Base-by-base conservation (phyloP, 2,797 vertebrate species). In the Ataeniobius toweri region DNA sequence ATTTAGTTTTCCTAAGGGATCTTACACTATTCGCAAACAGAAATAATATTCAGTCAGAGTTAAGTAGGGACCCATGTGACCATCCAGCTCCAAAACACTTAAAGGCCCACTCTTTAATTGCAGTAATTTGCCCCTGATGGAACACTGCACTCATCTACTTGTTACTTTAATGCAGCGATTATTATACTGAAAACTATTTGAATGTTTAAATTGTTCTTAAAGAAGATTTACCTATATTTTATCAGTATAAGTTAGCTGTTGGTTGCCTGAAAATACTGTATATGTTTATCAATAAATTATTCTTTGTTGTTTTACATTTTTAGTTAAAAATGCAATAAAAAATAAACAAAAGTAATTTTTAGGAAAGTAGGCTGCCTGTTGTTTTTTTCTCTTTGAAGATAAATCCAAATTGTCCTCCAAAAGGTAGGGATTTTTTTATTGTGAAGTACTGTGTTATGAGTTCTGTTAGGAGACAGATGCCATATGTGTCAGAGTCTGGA, bases 1-100 rank as follows among this genome's bases (percentile, higher is more conserved):
- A 81, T 90, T 89, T 59, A 87, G 86, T 89, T 85, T 78, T 85
- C 89, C 85, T 80, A 0, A 71, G 80, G 84, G 89, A 63, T 71
- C 48, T 2, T n/a, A 41, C 75, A 71, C 73, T 84, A 82, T 82
- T 84, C 65, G 61, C 82, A 78, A 50, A 73, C 78, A 73, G 71
- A 83, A 82, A 89, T 83, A 89, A 78, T 88, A 87, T 81, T 76
- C 81, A 88, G 77, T 91, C 88, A 94, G 89, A 87, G 79, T 85
- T 86, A 86, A 82, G 78, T 73, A 36, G 75, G 74, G 76, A 76
- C 82, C 82, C 87, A 83, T 88, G 79, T 88, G 87, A 90, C 85
- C 73, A 76, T 84, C 85, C 83, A 83, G 77, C 80, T 82, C 73
- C 71, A 85, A 88, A 88, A 86, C 73, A 88, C 85, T 86, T 84